Percentiles rank a stretch among this genome's conserved stretches.
Conservation (phyloP, 2,113 vertebrate species). For the Sus scrofa region T2T-Sscrofa CM000824.6:38767001-38767500, state of each 20-base stretch:
- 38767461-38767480: neutral
- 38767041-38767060: neutral
- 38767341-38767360: constrained; percentile 8
- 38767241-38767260: too few species aligned
- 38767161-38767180: too few species aligned
- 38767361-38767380: neutral
- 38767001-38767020: neutral
- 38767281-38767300: neutral
- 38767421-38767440: neutral
- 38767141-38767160: too few species aligned
- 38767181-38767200: too few species aligned
- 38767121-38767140: neutral
- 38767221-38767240: too few species aligned
- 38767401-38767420: neutral
- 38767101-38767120: neutral
- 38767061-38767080: neutral
- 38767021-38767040: neutral
- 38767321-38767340: neutral
- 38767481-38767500: neutral
- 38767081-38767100: neutral
- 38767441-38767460: neutral
- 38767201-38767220: too few species aligned
- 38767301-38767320: neutral
- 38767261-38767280: too few species aligned
- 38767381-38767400: neutral